phyloP scores from a whole-genome alignment of 2,113 vertebrate species.

The Tragulus kanchil region DNA sequence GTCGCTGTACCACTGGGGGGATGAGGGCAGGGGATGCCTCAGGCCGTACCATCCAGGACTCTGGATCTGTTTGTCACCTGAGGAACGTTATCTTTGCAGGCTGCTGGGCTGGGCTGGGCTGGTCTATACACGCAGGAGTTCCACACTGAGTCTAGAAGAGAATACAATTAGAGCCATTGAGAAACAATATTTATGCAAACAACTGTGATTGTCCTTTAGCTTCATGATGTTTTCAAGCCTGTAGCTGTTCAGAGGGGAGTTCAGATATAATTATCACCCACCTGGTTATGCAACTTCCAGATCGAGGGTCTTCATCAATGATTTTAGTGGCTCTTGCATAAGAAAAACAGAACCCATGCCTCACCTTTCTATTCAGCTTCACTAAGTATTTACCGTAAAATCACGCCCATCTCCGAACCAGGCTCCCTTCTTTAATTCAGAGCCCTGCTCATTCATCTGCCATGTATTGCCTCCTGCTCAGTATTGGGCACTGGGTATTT shows the following conservation, averaged over 20 bases:
- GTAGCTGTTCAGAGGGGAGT: conserved; percentile 33
- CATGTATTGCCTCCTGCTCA: not conserved
- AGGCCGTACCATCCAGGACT: not conserved
- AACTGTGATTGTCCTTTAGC: conserved; percentile 24
- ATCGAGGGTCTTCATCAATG: conserved; percentile 63
- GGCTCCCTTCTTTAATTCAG: not conserved
- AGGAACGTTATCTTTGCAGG: not conserved
- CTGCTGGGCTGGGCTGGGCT: not conserved
- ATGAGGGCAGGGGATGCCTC: not conserved
- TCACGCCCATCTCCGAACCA: not conserved
- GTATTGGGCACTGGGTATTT: not conserved
- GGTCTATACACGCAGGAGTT: not conserved
- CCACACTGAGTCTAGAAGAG: conserved; percentile 4
- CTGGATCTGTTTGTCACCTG: not conserved
- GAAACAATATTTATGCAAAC: not conserved
- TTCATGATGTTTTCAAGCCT: conserved; percentile 50
- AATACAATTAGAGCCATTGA: conserved; percentile 60
- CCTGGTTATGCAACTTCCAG: conserved; percentile 36
- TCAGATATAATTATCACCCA: conserved; percentile 40
- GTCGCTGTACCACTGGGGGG: not conserved
- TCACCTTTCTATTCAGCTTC: not conserved
- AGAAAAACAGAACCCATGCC: conserved; percentile 2
- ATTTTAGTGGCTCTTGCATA: not conserved
- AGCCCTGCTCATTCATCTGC: not conserved
- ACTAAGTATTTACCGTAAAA: not conserved